These are phyloP conservation scores for Lophotriccus pileatus DNA, from an alignment of 2,797 vertebrate species.

Conservation along the genomic window DNA sequence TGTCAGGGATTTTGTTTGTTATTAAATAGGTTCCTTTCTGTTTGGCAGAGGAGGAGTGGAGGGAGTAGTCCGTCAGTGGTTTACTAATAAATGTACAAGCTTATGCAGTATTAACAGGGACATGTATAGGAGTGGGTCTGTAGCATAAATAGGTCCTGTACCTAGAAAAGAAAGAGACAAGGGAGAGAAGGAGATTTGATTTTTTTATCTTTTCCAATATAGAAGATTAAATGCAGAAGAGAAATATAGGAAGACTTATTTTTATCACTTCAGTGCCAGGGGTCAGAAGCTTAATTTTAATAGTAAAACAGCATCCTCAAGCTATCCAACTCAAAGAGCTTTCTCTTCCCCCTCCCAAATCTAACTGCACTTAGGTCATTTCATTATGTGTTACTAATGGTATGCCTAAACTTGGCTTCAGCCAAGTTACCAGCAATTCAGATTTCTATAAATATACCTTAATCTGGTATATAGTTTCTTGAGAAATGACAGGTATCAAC, in stretches of 20 bases:
- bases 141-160: slow-evolving; percentile 77
- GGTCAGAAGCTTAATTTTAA: slow-evolving; percentile 61
- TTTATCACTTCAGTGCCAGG: slow-evolving; percentile 55
- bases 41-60: slow-evolving; percentile 72
- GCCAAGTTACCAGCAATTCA: slow-evolving; percentile 44
- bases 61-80: slow-evolving; percentile 78
- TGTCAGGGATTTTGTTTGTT: slow-evolving; percentile 6
- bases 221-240: slow-evolving; percentile 44
- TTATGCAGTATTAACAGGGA: slow-evolving; percentile 85
- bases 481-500: slow-evolving; percentile 69
- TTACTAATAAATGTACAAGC: slow-evolving; percentile 83
- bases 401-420: slow-evolving; percentile 30
- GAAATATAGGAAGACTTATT: slow-evolving; percentile 46
- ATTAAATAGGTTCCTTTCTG: slow-evolving; percentile 60
- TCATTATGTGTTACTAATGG: slow-evolving; percentile 56
- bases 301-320: slow-evolving; percentile 54
- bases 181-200: slow-evolving; percentile 5
- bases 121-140: slow-evolving; percentile 81
- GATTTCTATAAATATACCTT: slow-evolving; percentile 62
- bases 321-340: slow-evolving; percentile 21
- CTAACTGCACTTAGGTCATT: slow-evolving; percentile 42
- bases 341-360: not conserved
- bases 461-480: slow-evolving; percentile 57
- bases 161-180: slow-evolving; percentile 73
- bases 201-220: slow-evolving; percentile 23